Evolutionary conservation across 2,888 invertebrate species (phyloP), one percentile per base, ranked within the genome.

Genomic region (Tanypteryx hageni): DNA sequence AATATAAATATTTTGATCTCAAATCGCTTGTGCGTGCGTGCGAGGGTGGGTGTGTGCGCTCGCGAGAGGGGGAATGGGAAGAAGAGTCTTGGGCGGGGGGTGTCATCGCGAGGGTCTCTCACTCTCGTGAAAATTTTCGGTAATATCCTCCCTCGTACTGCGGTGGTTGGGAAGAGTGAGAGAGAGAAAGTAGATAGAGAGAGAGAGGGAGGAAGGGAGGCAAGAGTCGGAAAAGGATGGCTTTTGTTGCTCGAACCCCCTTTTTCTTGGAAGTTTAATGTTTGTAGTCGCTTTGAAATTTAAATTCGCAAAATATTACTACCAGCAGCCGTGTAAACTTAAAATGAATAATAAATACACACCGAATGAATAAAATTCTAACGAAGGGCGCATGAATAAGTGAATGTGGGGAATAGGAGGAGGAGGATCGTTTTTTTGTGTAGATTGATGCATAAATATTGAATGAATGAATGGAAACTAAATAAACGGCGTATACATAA

Each of bases 221-320:
- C 44, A 44, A 44, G 44, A 44, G 44, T 44, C 44, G 44, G 44
- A 44, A 44, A 44, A 44, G 44, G 44, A 44, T 44, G 44, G 44
- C 44, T 44, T 44, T 44, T 44, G 44, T 44, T 44, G 44, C 44
- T 44, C 44, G 44, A 64, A 16, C 76, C 76, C 13, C 5, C 86
- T 64, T 89, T 86, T 89, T 68, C 89, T 89, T 89, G 89, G 89
- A 89, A 89, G 89, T 64, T 89, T 89, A 89, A 89, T 89, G 89
- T 89, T 89, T 89, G 89, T 68, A 89, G 64, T 89, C 89, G 89
- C 89, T 89, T 89, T 89, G 89, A 89, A 89, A 89, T 89, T 89
- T 89, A 89, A 89, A 89, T 89, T 89, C 68, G 89, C 89, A 64
- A 89, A 89, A 64, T 89, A 89, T 89, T 89, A 89, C 89, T 22